Evolutionary conservation across 1,140 invertebrate genomes (phyloP).

Genomic region (Caerostris darwini): DNA sequence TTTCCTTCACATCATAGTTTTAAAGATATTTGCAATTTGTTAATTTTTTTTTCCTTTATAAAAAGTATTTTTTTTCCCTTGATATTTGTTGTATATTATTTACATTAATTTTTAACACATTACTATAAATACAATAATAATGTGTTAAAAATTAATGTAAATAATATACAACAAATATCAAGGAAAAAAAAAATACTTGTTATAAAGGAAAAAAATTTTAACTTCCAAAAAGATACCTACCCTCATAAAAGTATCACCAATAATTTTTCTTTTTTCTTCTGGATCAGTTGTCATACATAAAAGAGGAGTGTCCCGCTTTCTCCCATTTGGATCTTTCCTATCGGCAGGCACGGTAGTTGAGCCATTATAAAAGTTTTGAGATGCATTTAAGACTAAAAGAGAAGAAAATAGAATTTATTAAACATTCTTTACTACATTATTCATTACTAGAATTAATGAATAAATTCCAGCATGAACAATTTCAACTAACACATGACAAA

Average conservation of each 20-base stretch:
- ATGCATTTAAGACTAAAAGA: constrained; percentile 82
- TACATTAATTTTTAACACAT: too few relatives aligned
- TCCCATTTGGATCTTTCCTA: constrained; percentile 83
- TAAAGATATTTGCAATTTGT: too few relatives aligned
- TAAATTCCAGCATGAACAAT: background rate
- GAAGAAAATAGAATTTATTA: background rate
- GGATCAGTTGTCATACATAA: constrained; percentile 93
- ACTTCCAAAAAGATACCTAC: constrained; percentile 80
- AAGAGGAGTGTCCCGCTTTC: constrained; percentile 90
- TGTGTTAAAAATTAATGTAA: too few relatives aligned
- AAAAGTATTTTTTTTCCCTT: too few relatives aligned
- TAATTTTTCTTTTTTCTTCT: constrained; percentile 99
- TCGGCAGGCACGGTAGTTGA: constrained; percentile 89
- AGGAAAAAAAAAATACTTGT: background rate
- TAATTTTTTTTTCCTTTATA: too few relatives aligned
- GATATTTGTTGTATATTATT: too few relatives aligned
- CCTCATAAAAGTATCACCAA: constrained; percentile 98
- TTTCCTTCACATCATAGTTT: too few relatives aligned
- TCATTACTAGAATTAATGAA: background rate
- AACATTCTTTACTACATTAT: background rate
- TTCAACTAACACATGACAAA: constrained; percentile 8
- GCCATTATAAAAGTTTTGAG: constrained; percentile 85
- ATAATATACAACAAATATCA: background rate
- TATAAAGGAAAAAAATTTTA: background rate
- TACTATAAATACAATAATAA: too few relatives aligned